Percentiles rank a stretch among this genome's conserved stretches.
Evolutionary conservation across 35 echinoderm and acorn worm species (phyloP).

Genomic region (Patiria miniata): DNA sequence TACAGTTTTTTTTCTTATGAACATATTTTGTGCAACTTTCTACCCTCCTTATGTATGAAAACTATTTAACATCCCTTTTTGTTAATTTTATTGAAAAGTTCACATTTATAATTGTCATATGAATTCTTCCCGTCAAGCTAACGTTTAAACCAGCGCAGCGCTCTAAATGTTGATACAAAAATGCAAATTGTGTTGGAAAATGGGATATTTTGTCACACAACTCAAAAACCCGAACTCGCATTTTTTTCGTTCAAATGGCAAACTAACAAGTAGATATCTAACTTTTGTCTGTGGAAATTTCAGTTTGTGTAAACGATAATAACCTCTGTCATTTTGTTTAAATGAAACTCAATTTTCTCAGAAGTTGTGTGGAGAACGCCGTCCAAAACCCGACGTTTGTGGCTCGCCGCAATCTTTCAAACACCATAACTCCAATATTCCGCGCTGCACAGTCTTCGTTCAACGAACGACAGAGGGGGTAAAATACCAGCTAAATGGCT

Average conservation of each 20-base stretch:
- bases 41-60: too few species aligned
- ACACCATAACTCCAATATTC: background rate
- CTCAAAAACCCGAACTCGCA: background rate
- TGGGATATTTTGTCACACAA: background rate
- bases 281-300: constrained; percentile 1
- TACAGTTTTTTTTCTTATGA: too few species aligned
- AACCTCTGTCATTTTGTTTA: background rate
- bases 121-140: too few species aligned
- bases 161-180: background rate
- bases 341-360: background rate
- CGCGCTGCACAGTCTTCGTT: background rate
- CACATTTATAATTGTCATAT: too few species aligned
- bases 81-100: too few species aligned
- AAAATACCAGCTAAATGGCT: constrained; percentile 1
- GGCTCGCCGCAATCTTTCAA: background rate
- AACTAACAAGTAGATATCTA: background rate
- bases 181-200: background rate
- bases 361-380: background rate
- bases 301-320: constrained; percentile 3
- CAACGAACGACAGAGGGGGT: background rate
- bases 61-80: too few species aligned
- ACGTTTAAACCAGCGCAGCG: background rate
- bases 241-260: background rate
- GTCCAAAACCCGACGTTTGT: background rate
- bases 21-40: too few species aligned